Evolutionary conservation across 35 echinoderm and acorn worm species (phyloP), one percentile per base, ranked within the genome.

Genomic region (Strongylocentrotus purpuratus): DNA sequence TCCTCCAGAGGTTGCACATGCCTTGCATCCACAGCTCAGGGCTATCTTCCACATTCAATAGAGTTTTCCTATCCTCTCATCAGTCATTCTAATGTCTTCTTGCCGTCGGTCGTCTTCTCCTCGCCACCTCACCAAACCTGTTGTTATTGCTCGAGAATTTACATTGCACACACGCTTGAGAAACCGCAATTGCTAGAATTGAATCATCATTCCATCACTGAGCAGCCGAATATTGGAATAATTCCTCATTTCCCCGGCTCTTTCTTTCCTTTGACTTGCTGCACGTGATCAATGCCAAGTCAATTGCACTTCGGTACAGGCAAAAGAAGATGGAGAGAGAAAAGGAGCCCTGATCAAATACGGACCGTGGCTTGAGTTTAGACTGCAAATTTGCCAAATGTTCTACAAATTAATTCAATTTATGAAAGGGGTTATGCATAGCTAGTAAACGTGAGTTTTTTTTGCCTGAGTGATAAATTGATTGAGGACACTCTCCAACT

Each of bases 381-480:
- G 65, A 78, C 65, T n/a, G 65, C 65, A 78, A 78, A 78, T 78
- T 78, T 78, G 65, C 65, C 28, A 78, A 78, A 78, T 78, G 65
- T 78, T 78, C 65, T 18, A 78, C 65, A 78, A 78, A 78, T 78
- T 78, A 78, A 78, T 78, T 78, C 65, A 78, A 78, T 78, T 78
- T 78, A 78, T 78, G 7, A 78, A 78, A n/a, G 65, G 65, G 65
- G 65, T n/a, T 78, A n/a, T 78, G 65, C 65, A 78, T 78, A 18
- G 65, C 65, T 78, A 78, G 65, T 78, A n/a, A 78, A 78, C 28
- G 22, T 78, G 65, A 78, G 65, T 4, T 22, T 22, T n/a, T 28
- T 78, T 28, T n/a, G 7, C 65, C 20, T 22, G 65, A 78, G 18
- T 22, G 28, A 78, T 18, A 78, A 78, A 78, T 78, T 78, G 18